Conservation (phyloP, 30 jellyfish, hydroid and myxozoan species). For the Pelagia noctiluca region DNA sequence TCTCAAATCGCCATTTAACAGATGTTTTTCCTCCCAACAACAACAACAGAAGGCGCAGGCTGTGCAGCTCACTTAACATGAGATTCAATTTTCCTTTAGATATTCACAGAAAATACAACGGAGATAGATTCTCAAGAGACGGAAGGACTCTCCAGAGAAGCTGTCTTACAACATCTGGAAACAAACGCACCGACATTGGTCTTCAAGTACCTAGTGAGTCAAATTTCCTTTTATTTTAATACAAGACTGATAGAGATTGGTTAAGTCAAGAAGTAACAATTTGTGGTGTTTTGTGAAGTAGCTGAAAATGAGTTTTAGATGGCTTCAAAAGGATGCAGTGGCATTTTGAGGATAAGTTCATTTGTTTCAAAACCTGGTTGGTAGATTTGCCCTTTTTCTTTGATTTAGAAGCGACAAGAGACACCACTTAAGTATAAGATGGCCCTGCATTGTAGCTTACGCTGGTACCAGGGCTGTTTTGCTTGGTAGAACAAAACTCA, state of each 20-base stretch:
- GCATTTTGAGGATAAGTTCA: neutral
- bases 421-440: too few species aligned
- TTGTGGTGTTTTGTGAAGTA: too few species aligned
- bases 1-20: neutral
- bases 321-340: too few species aligned
- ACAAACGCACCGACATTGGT: slow-evolving; percentile 69
- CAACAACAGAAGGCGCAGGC: neutral
- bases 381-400: too few species aligned
- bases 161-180: slow-evolving; percentile 77
- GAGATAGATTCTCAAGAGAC: slow-evolving; percentile 79
- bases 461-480: too few species aligned
- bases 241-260: too few species aligned
- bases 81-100: neutral
- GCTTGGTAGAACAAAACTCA: too few species aligned
- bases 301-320: too few species aligned
- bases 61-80: neutral
- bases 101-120: slow-evolving; percentile 55
- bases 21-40: neutral
- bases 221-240: neutral
- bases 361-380: neutral
- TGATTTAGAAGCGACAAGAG: too few species aligned
- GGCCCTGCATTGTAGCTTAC: too few species aligned
- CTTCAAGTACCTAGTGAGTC: slow-evolving; percentile 65
- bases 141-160: slow-evolving; percentile 83
- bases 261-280: too few species aligned